These are phyloP conservation scores for Periophthalmus magnuspinnatus DNA, from an alignment of 2,797 vertebrate genomes.

Conservation along the genomic window DNA sequence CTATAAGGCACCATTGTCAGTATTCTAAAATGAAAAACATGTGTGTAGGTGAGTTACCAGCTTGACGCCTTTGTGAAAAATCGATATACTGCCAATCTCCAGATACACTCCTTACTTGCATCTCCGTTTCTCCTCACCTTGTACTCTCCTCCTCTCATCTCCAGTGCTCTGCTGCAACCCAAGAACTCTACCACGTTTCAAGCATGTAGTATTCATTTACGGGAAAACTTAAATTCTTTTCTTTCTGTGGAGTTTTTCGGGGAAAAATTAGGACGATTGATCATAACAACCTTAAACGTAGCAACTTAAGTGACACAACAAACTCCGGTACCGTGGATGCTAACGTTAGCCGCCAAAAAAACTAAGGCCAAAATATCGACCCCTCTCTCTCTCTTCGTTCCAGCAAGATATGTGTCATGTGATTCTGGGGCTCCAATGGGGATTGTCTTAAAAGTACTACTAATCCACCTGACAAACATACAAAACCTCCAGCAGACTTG, in stretches of 20 bases:
- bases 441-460: conserved; percentile 68
- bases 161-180: conserved; percentile 65
- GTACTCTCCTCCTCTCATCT: conserved; percentile 70
- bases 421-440: conserved; percentile 66
- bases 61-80: conserved; percentile 38
- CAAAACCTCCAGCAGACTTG: conserved; percentile 71
- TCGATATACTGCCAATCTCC: conserved; percentile 66
- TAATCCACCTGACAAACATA: conserved; percentile 63
- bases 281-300: conserved; percentile 70
- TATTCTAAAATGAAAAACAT: conserved; percentile 60
- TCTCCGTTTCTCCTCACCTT: conserved; percentile 57
- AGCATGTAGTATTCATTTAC: conserved; percentile 86
- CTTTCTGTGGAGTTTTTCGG: conserved; percentile 72
- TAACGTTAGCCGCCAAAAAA: conserved; percentile 71
- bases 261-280: conserved; percentile 50
- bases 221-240: conserved; percentile 70
- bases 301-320: conserved; percentile 70
- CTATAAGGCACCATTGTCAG: conserved; percentile 57
- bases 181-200: conserved; percentile 79
- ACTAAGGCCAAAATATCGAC: conserved; percentile 58
- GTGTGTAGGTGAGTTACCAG: conserved; percentile 38
- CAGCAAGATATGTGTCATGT: conserved; percentile 73
- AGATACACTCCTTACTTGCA: conserved; percentile 45
- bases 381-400: conserved; percentile 53
- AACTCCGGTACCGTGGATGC: conserved; percentile 60